These are phyloP conservation scores for Anneissia japonica DNA, from an alignment of 35 echinoderm and acorn worm genomes.

Conservation along the genomic window DNA sequence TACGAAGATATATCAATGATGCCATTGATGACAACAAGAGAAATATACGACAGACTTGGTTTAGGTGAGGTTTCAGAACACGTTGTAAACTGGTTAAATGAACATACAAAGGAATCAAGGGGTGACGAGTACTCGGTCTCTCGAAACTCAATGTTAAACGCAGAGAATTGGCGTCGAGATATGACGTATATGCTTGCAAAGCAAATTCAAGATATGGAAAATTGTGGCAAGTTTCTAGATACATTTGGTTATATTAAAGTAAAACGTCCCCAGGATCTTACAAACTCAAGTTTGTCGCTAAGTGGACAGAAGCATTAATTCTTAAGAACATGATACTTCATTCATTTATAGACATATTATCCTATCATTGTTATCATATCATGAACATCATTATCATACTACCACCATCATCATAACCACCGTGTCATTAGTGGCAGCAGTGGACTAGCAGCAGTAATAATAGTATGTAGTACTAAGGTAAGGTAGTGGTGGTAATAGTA, in stretches of 20 bases:
- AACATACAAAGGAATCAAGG: not conserved
- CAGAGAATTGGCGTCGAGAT: not conserved
- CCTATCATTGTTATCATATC: too few species aligned
- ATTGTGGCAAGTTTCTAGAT: not conserved
- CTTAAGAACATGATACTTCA: too few species aligned
- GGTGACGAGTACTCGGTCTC: not conserved
- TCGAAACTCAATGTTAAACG: not conserved
- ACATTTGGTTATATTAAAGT: not conserved
- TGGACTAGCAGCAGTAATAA: too few species aligned
- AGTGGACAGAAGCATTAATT: too few species aligned
- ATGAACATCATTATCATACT: too few species aligned
- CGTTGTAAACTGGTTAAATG: not conserved
- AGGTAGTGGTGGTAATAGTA: too few species aligned
- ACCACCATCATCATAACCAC: too few species aligned
- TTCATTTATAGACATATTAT: too few species aligned
- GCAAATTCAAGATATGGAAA: not conserved
- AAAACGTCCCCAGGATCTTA: not conserved
- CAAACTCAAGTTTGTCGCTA: not conserved
- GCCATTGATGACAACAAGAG: not conserved
- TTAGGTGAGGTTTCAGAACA: not conserved
- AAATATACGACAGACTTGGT: not conserved
- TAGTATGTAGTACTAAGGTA: too few species aligned
- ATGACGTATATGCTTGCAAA: not conserved
- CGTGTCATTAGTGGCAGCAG: too few species aligned
- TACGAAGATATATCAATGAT: not conserved